A percentile compares a stretch with the other conserved stretches of the same genome.
phyloP scores from a whole-genome alignment of 2,888 invertebrate species.

The Drosophila demipolita region DNA sequence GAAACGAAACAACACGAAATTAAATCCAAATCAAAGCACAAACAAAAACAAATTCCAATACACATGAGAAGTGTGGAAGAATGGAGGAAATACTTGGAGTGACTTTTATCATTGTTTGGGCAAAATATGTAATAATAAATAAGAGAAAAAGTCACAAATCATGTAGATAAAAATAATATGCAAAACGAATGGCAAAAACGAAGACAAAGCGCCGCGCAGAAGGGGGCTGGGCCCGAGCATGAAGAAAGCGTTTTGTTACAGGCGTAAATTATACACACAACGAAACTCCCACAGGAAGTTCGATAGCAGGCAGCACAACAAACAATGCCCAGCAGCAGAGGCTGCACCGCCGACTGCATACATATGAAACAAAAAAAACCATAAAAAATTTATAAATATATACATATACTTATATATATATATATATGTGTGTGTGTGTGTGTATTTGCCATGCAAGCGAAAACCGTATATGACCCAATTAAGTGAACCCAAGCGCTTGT shows the following conservation, averaged over 20 bases:
- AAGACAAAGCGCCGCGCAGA: conserved; percentile 14
- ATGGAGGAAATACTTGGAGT: conserved; percentile 13
- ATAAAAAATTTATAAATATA: conserved; percentile 10
- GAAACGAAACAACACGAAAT: conserved; percentile 36
- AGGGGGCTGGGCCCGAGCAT: background rate
- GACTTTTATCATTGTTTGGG: conserved; percentile 27
- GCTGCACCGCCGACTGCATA: conserved; percentile 34
- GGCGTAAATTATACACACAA: conserved; percentile 66
- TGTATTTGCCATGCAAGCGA: conserved; percentile 60
- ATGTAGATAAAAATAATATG: conserved; percentile 62
- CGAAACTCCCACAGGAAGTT: conserved; percentile 79
- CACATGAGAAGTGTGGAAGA: conserved; percentile 4
- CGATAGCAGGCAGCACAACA: conserved; percentile 58
- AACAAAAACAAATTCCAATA: conserved; percentile 1
- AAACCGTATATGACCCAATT: conserved; percentile 82
- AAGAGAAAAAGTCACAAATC: conserved; percentile 45
- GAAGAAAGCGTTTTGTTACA: conserved; percentile 65
- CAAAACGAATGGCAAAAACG: conserved; percentile 35
- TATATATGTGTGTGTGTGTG: conserved; percentile 32
- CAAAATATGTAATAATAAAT: conserved; percentile 40
- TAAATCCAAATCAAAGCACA: conserved; percentile 8
- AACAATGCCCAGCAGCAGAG: conserved; percentile 47
- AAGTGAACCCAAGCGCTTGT: conserved; percentile 76
- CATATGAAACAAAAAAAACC: conserved; percentile 46
- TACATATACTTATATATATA: background rate